Evolutionary conservation across 1,140 invertebrate genomes (phyloP).

Genomic region (Drosophila ohnishii): DNA sequence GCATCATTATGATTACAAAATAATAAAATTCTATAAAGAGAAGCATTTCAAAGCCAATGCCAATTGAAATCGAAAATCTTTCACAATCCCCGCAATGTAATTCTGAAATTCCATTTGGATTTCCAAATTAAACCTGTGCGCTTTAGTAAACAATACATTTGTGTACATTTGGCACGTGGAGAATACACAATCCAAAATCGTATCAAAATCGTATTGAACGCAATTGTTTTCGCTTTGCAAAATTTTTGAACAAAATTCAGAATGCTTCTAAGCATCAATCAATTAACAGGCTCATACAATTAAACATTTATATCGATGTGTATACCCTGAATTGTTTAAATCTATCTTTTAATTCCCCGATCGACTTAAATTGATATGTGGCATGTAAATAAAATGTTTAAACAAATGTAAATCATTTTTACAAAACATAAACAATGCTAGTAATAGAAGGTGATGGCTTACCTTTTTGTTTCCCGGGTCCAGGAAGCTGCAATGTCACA

Average conservation of each 20-base stretch:
- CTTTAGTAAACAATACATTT: slow-evolving; percentile 36
- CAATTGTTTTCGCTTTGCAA: slow-evolving; percentile 28
- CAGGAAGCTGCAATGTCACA: slow-evolving; percentile 81
- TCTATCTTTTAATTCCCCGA: slow-evolving; percentile 1
- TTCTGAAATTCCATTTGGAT: slow-evolving; percentile 52
- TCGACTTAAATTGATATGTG: slow-evolving; percentile 7
- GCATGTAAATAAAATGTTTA: not conserved
- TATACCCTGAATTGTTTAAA: slow-evolving; percentile 12
- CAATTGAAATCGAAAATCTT: slow-evolving; percentile 13
- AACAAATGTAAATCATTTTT: slow-evolving; percentile 3
- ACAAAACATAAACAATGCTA: not conserved
- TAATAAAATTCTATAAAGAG: slow-evolving; percentile 23
- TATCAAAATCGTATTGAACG: slow-evolving; percentile 14
- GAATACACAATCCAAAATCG: slow-evolving; percentile 2
- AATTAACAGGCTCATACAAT: slow-evolving; percentile 44
- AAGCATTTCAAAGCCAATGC: slow-evolving; percentile 47
- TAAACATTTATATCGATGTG: slow-evolving; percentile 32
- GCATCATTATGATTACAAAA: slow-evolving; percentile 35
- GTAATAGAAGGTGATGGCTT: slow-evolving; percentile 13
- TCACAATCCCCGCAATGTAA: slow-evolving; percentile 42
- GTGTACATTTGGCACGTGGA: slow-evolving; percentile 41
- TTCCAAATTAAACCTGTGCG: slow-evolving; percentile 26
- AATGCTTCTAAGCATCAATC: slow-evolving; percentile 52
- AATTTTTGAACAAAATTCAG: slow-evolving; percentile 41
- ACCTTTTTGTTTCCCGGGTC: slow-evolving; percentile 83